These are phyloP conservation scores for Seriola aureovittata DNA, from an alignment of 2,113 vertebrate species.

Conservation along the genomic window DNA sequence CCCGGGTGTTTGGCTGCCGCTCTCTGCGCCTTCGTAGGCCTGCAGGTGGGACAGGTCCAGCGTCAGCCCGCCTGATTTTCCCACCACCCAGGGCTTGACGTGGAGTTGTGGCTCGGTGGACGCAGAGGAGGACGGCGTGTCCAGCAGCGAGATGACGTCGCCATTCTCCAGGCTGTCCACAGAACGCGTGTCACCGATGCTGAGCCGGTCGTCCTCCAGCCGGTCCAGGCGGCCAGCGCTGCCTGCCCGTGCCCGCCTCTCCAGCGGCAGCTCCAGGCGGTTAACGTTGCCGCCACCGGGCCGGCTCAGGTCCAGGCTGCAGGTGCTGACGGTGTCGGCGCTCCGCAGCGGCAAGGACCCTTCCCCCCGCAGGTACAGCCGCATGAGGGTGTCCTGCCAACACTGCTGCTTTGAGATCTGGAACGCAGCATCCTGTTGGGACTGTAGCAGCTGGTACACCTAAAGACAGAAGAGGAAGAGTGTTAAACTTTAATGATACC, in stretches of 20 bases:
- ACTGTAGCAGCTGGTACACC: constrained; percentile 93
- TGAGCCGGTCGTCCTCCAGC: constrained; percentile 82
- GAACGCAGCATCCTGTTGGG: constrained; percentile 90
- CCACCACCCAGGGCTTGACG: constrained; percentile 85
- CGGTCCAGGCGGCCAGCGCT: constrained; percentile 68
- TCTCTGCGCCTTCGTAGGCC: constrained; percentile 86
- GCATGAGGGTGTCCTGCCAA: constrained; percentile 96
- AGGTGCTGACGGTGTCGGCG: constrained; percentile 79
- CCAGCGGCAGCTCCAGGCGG: constrained; percentile 77
- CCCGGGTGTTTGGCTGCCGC: constrained; percentile 89
- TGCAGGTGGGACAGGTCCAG: constrained; percentile 91
- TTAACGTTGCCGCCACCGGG: constrained; percentile 29
- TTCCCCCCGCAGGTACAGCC: constrained; percentile 88
- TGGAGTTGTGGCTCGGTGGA: constrained; percentile 77
- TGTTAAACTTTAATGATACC: constrained; percentile 3
- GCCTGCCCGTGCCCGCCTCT: constrained; percentile 77
- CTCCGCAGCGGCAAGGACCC: constrained; percentile 51
- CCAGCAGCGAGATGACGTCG: constrained; percentile 84
- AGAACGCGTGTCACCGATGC: constrained; percentile 86
- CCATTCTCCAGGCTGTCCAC: constrained; percentile 87
- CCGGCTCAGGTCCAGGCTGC: constrained; percentile 80
- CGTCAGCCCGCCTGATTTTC: constrained; percentile 87
- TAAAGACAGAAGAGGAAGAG: constrained; percentile 68
- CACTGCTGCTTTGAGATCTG: constrained; percentile 93
- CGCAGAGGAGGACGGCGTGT: constrained; percentile 79